Evolutionary conservation across 2,797 vertebrate genomes (phyloP).

Genomic region (Thaleichthys pacificus): DNA sequence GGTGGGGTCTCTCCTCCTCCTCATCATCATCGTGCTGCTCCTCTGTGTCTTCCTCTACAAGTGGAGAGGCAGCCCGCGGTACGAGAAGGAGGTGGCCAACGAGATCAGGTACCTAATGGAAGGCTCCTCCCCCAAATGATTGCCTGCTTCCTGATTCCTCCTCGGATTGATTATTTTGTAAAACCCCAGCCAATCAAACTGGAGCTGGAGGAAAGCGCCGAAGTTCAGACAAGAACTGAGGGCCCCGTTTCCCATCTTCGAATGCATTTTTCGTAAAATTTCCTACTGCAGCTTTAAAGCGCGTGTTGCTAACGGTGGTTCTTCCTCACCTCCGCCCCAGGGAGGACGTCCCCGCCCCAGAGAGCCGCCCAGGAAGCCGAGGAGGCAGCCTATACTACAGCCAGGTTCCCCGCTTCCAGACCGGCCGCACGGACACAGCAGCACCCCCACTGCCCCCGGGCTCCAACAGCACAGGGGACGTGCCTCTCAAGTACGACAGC

Average conservation of each 20-base stretch:
- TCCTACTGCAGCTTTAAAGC: too few species aligned
- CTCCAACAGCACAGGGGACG: conserved; percentile 42
- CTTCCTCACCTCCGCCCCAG: conserved; percentile 43
- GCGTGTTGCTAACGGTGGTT: background rate
- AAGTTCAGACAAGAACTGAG: background rate
- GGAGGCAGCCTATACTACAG: conserved; percentile 59
- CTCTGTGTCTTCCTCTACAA: conserved; percentile 77
- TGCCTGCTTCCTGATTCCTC: too few species aligned
- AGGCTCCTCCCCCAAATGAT: background rate
- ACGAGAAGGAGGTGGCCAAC: conserved; percentile 78
- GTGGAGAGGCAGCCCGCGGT: conserved; percentile 58
- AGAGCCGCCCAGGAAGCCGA: conserved; percentile 71
- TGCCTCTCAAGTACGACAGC: conserved; percentile 46
- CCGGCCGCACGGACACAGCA: background rate
- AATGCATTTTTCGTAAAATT: background rate
- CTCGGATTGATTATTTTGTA: background rate
- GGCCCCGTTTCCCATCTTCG: background rate
- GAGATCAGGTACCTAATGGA: conserved; percentile 77
- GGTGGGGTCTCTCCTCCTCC: conserved; percentile 79
- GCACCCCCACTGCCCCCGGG: conserved; percentile 13
- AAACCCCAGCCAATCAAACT: background rate
- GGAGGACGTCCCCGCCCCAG: conserved; percentile 72
- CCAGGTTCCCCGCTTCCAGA: conserved; percentile 28
- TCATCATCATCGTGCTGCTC: conserved; percentile 77
- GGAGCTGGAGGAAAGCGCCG: background rate